Base-by-base conservation (phyloP, 2,797 vertebrate genomes). In the Alauda arvensis region DNA sequence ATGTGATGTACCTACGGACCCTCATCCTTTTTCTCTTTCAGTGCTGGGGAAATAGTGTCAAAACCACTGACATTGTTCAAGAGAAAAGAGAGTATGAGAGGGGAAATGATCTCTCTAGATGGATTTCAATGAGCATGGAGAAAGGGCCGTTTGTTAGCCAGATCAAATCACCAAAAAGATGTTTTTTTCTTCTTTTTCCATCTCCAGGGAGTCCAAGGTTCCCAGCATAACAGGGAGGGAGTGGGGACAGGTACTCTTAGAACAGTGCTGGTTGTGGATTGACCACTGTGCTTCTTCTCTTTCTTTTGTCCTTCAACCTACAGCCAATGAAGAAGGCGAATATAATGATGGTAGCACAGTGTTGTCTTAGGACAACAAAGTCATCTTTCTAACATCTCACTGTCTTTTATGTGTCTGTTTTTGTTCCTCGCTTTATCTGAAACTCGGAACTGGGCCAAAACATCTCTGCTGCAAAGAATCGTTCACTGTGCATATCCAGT, bases 381-480 rank as follows among this genome's bases (percentile, higher is more conserved):
- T 59, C 39, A 74, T 70, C 71, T 89, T 89, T 79, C 91, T 94
- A 92, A 93, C 83, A 94, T 26, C 81, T 78, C 74, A 40, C 42
- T 80, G 19, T 56, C 62, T 78, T 69, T 69, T 53, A 57, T 60
- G 34, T 60, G 65, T 53, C 61, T 57, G 15, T 29, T 89, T 92
- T 88, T 90, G 68, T 88, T 91, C 61, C 67, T 92, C 7, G 9
- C 40, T 56, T 63, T 20, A 69, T 84, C 80, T 92, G 62, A 89
- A 90, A 82, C 57, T 86, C 87, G 83, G 87, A 95, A 94, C 92
- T 94, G 94, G 91, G 94, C 92, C 90, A 96, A 96, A 95, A 88
- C 77, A 68, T 82, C 88, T 89, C 84, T 93, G 85, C 86, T 8
- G 12, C 88, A 85, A 94, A 93, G 77, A 90, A 86, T 51, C 0